Base-by-base conservation (phyloP, 2,113 vertebrate genomes). In the Nibea albiflora region DNA sequence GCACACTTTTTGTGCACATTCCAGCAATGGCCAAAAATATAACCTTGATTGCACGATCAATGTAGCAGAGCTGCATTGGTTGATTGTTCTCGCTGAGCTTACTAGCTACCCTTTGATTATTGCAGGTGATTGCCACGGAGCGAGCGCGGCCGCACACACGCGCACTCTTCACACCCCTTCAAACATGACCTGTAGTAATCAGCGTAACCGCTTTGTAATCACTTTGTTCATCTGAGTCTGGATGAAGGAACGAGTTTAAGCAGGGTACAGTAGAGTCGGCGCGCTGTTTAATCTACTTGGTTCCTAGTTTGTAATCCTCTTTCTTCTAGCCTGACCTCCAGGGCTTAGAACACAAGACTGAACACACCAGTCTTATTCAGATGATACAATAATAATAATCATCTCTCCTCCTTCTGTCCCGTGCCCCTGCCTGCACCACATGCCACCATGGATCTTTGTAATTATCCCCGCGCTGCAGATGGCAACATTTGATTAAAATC, bases 271-370 rank as follows among this genome's bases (percentile, higher is more conserved):
- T 66, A 28, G 39, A 88, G 80, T 78, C 57, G 63, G 62, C 65
- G 1, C 28, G 15, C 67, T 53, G 50, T 86, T 88, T 93, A 92
- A 92, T 92, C 92, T 86, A 52, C 80, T 91, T 70, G 69, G 63
- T 82, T 87, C 78, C 76, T 62, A 24, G 53, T 35, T 83, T 86
- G 76, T 91, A 94, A 94, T 94, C 89, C 85, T 91, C 88, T 86
- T 90, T 76, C 72, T 80, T 85, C 71, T 80, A 70, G 60, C n/a
- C 72, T 93, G 90, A 93, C 90, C 92, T 84, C 76, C 53, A 50
- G 81, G 88, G 70, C 74, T 86, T 73, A 72, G n/a, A 80, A 80
- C 67, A 90, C 81, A 88, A 86, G 76, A 80, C 62, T 74, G 52
- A 85, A 85, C 80, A 79, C 69, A 80, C 56, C 70, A 58, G 76